A percentile compares a stretch with the other conserved stretches of the same genome.
Evolutionary conservation across 2,113 vertebrate species (phyloP).

Genomic region (Ancistrus triradiatus): DNA sequence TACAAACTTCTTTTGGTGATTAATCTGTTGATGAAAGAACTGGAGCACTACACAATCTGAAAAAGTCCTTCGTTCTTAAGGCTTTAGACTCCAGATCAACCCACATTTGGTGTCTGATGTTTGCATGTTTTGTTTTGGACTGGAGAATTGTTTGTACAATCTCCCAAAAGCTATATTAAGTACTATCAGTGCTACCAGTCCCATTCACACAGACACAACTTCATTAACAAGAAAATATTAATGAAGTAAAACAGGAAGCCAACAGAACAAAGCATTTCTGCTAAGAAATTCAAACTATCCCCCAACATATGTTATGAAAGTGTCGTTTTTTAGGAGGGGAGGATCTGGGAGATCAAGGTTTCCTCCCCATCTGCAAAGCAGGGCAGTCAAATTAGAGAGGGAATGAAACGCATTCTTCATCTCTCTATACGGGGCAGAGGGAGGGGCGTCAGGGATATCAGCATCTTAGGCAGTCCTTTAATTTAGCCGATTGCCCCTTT

Average conservation of each 20-base stretch:
- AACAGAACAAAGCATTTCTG: too few relatives aligned
- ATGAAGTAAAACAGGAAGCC: too few relatives aligned
- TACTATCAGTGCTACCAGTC: too few relatives aligned
- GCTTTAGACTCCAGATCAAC: background rate
- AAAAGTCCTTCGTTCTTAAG: background rate
- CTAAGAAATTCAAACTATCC: too few relatives aligned
- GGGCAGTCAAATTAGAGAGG: slow-evolving; percentile 10
- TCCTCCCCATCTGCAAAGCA: background rate
- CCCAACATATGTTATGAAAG: too few relatives aligned
- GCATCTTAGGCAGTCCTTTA: slow-evolving; percentile 13
- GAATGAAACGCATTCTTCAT: slow-evolving; percentile 20
- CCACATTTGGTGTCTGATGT: too few relatives aligned
- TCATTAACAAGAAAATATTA: too few relatives aligned
- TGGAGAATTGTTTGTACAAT: too few relatives aligned
- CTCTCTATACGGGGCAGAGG: background rate
- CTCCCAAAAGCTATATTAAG: too few relatives aligned
- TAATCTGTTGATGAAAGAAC: background rate
- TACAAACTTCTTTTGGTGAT: background rate
- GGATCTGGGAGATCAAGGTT: too few relatives aligned
- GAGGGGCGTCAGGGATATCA: background rate
- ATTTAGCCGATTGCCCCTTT: slow-evolving; percentile 22
- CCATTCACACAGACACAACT: too few relatives aligned
- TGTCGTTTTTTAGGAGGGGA: background rate
- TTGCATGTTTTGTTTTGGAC: too few relatives aligned
- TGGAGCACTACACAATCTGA: background rate